Evolutionary conservation across 2,888 invertebrate species (phyloP), one percentile per base, ranked within the genome.

Genomic region (Hydropsyche betteni): DNA sequence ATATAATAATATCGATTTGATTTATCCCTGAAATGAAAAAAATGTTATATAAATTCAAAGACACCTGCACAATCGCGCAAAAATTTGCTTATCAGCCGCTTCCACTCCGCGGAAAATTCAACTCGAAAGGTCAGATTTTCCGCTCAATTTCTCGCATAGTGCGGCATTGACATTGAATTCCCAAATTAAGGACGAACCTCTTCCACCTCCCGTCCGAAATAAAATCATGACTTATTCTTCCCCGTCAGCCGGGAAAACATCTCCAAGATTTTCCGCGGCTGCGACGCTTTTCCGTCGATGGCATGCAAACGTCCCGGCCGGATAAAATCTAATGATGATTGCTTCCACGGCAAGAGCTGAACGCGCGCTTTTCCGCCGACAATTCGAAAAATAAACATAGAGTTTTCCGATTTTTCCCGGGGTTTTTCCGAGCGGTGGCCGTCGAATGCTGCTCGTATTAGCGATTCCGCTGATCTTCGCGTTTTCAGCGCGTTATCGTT

Each of bases 281-380:
- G 24, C 24, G 38, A 70, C 16, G 61, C n/a, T 72, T 72, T 58
- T 38, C 72, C 55, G 72, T 58, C 58, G 55, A 72, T 72, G 58
- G 55, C 61, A 61, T 61, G 61, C 58, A 72, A 58, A 72, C 61
- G 12, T 34, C 58, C 14, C 69, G 69, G 75, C 36, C 53, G 74
- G 76, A 76, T 78, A 78, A 72, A 64, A 78, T 78, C 77, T 78
- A 78, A 78, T 74, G 78, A 76, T 78, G 78, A 78, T 78, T 78
- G 78, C 76, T 74, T 74, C 71, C 78, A 50, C 64, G 76, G 33
- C 74, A 12, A 36, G 55, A 72, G 72, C 72, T 72, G 72, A 72
- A 58, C 33, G 55, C 8, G 72, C 72, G 55, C 61, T 72, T 72
- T 72, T 36, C 58, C 38, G 34, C 72, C 61, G n/a, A 34, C 36